Conservation (phyloP, 2,113 vertebrate species). For the Etheostoma cragini region DNA sequence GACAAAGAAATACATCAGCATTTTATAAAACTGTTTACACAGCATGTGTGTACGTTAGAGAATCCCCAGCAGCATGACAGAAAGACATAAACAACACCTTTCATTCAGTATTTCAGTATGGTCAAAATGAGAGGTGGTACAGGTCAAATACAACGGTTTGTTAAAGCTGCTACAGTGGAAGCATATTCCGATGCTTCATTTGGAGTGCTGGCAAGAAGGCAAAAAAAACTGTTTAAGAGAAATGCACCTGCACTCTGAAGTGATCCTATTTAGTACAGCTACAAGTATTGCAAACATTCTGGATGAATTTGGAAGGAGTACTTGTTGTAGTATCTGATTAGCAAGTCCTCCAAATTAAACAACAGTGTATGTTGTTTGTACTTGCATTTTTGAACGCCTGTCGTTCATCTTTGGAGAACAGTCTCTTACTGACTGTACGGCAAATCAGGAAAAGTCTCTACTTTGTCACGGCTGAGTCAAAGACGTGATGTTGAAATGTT, state of each 20-base stretch:
- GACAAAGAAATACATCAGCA: background rate
- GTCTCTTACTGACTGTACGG: no score
- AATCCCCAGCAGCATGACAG: background rate
- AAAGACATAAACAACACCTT: background rate
- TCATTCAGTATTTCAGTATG: background rate
- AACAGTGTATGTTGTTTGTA: background rate
- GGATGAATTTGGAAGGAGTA: background rate
- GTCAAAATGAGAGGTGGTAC: background rate
- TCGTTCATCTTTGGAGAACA: background rate
- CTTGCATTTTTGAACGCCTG: background rate
- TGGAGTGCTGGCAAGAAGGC: background rate
- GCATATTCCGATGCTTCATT: background rate
- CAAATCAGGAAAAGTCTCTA: background rate
- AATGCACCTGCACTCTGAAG: background rate
- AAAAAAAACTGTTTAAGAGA: background rate
- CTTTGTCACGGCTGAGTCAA: background rate
- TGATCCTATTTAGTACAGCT: background rate
- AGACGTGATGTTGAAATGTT: background rate
- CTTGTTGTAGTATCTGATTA: background rate
- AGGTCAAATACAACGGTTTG: background rate
- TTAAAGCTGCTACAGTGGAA: background rate
- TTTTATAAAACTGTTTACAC: background rate
- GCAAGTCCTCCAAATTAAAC: background rate
- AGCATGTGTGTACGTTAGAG: background rate
- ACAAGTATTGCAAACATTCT: background rate